phyloP scores from a whole-genome alignment of 2,888 invertebrate species.

The Phyto melanocephala region DNA sequence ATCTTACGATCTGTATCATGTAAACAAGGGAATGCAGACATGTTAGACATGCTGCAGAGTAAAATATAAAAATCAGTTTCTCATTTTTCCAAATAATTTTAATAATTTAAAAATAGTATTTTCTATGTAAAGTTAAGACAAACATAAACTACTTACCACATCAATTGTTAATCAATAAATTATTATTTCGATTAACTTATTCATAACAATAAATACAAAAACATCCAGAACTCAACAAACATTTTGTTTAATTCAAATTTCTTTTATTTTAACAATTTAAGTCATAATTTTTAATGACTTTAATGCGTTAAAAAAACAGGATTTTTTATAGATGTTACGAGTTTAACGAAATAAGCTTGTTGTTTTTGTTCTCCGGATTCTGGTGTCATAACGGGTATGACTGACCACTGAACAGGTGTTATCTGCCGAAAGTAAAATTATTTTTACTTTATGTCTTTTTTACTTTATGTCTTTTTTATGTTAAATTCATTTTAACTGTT shows the following conservation, averaged over 20 bases:
- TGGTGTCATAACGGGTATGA: neutral
- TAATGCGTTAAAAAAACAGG: slow-evolving; percentile 17
- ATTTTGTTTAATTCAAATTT: neutral
- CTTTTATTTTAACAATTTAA: too few relatives aligned
- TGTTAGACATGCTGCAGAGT: too few relatives aligned
- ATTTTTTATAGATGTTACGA: neutral
- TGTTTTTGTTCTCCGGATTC: neutral
- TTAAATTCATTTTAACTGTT: neutral
- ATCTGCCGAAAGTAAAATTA: neutral
- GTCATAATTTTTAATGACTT: too few relatives aligned
- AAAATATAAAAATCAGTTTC: too few relatives aligned
- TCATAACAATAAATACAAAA: too few relatives aligned
- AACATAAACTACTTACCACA: neutral
- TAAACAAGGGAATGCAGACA: too few relatives aligned
- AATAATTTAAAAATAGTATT: too few relatives aligned
- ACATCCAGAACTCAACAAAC: too few relatives aligned
- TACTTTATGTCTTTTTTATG: neutral
- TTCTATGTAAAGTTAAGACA: neutral
- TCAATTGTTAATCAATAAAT: neutral
- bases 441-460: neutral
- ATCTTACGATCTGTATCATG: too few relatives aligned
- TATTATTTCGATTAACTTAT: too few relatives aligned
- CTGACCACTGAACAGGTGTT: slow-evolving; percentile 16
- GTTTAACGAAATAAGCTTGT: neutral
- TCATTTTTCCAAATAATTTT: too few relatives aligned